phyloP scores from a whole-genome alignment of 2,797 vertebrate genomes.

The Lindbergichthys nudifrons region DNA sequence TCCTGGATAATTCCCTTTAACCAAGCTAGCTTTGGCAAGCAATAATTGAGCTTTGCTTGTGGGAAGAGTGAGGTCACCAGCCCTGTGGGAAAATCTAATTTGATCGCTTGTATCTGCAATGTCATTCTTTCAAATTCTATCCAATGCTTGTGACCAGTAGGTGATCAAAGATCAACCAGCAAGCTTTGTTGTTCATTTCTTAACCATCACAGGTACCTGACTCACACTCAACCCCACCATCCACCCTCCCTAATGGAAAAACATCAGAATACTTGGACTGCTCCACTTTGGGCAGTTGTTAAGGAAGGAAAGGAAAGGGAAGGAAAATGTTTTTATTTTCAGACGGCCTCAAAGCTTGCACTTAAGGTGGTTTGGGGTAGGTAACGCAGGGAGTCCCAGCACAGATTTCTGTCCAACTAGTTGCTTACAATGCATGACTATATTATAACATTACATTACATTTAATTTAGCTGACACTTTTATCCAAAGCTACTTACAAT shows the following conservation, averaged over 20 bases:
- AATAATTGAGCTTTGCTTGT: conserved; percentile 14
- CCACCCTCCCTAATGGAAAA: conserved; percentile 38
- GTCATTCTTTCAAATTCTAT: background rate
- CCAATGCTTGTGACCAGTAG: conserved; percentile 15
- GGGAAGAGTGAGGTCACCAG: conserved; percentile 16
- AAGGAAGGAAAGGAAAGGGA: background rate
- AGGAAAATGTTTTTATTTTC: conserved; percentile 36
- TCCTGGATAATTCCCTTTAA: background rate
- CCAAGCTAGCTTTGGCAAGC: background rate
- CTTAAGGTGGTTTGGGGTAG: background rate
- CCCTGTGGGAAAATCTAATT: conserved; percentile 20
- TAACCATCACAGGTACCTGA: conserved; percentile 16
- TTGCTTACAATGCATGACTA: background rate
- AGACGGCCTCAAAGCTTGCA: conserved; percentile 34
- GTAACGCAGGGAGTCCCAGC: background rate
- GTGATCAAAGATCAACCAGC: conserved; percentile 43
- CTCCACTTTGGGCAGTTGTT: conserved; percentile 37
- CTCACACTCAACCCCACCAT: conserved; percentile 38
- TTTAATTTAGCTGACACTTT: too few relatives aligned
- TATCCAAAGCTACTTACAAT: too few relatives aligned
- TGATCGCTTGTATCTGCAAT: background rate
- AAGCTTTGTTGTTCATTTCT: conserved; percentile 27
- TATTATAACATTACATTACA: too few relatives aligned
- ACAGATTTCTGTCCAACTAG: conserved; percentile 9
- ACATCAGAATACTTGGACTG: conserved; percentile 15